Evolutionary conservation across 1,140 invertebrate species (phyloP).

Genomic region (Hyphantria cunea): DNA sequence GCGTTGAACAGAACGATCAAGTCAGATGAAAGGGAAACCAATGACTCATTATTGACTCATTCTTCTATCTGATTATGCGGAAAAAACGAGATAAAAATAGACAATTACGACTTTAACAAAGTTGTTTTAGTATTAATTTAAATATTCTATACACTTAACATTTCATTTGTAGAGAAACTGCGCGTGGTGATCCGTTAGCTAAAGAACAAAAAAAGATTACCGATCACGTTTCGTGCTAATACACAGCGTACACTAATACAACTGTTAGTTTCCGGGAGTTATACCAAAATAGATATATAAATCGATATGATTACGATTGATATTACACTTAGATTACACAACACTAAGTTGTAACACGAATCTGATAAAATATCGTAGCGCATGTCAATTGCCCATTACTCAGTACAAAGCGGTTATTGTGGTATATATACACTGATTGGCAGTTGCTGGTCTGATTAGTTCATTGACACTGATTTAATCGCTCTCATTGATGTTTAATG

Average conservation of each 20-base stretch:
- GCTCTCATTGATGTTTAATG: constrained; percentile 27
- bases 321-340: neutral
- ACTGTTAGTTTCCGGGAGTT: neutral
- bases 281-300: neutral
- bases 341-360: neutral
- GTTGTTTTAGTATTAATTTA: neutral
- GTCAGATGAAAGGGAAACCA: constrained; percentile 33
- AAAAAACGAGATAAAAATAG: constrained; percentile 7
- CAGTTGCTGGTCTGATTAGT: constrained; percentile 42
- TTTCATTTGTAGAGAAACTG: too few species aligned
- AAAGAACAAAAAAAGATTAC: too few species aligned
- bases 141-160: too few species aligned
- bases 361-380: neutral
- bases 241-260: neutral
- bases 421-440: constrained; percentile 26
- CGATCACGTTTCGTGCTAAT: too few species aligned
- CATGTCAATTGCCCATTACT: constrained; percentile 6
- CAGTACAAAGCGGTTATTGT: constrained; percentile 5
- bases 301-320: neutral
- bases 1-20: constrained; percentile 32
- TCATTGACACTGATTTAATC: constrained; percentile 40
- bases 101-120: neutral
- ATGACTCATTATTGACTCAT: constrained; percentile 38
- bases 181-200: too few species aligned
- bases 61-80: neutral